phyloP scores from a whole-genome alignment of 1,140 invertebrate genomes.

The Drosophila nigromelanica region DNA sequence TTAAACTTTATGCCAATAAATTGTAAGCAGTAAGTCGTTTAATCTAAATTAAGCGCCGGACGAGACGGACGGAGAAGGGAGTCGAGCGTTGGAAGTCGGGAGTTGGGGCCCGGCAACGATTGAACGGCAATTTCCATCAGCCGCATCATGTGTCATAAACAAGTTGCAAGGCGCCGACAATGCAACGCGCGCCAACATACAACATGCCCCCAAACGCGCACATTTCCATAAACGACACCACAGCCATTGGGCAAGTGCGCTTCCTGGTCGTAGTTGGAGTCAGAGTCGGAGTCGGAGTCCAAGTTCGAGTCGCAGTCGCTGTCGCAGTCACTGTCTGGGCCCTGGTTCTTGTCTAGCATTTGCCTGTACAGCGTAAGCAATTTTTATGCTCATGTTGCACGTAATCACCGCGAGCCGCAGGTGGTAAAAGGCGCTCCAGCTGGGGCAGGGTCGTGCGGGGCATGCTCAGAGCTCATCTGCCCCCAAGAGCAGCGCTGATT shows the following conservation, averaged over 20 bases:
- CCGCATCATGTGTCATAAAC: constrained; percentile 79
- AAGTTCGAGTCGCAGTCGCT: neutral
- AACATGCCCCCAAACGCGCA: constrained; percentile 26
- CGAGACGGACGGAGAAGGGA: constrained; percentile 3
- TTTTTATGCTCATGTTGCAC: constrained; percentile 82
- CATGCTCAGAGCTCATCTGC: constrained; percentile 34
- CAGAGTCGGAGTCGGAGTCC: neutral
- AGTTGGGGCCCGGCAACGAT: constrained; percentile 22
- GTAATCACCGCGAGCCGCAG: constrained; percentile 82
- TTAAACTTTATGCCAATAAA: constrained; percentile 81
- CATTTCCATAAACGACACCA: constrained; percentile 65
- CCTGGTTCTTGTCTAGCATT: constrained; percentile 28
- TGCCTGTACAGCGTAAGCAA: constrained; percentile 71
- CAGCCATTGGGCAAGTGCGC: constrained; percentile 50
- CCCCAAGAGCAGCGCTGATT: constrained; percentile 60
- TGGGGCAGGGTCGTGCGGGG: neutral
- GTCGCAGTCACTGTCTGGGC: constrained; percentile 6
- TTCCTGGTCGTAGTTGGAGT: constrained; percentile 40
- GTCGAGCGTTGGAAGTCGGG: no score
- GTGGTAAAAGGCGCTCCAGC: constrained; percentile 68
- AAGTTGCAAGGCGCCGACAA: constrained; percentile 79
- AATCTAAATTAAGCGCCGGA: constrained; percentile 78
- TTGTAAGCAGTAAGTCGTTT: constrained; percentile 78
- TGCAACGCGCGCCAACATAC: constrained; percentile 10
- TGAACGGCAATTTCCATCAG: constrained; percentile 71